Conservation (phyloP, 2,888 invertebrate genomes). For the Hyles lineata region DNA sequence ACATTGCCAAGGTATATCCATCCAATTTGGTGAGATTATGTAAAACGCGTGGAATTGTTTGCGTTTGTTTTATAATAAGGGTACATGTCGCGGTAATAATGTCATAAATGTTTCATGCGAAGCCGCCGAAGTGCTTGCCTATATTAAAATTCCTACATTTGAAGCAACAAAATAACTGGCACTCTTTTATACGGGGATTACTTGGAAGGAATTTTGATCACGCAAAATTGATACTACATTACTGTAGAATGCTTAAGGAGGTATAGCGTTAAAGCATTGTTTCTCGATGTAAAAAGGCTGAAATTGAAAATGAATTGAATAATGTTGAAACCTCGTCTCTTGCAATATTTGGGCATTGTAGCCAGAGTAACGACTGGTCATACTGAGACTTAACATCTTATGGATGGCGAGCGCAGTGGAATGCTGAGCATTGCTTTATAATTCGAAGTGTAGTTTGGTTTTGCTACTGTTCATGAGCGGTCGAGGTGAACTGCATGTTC, state of each 20-base stretch:
- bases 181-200: slow-evolving; percentile 55
- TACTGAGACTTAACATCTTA: too few species aligned
- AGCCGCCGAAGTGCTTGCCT: slow-evolving; percentile 60
- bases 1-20: slow-evolving; percentile 43
- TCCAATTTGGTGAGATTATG: slow-evolving; percentile 75
- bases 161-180: slow-evolving; percentile 55
- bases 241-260: slow-evolving; percentile 8
- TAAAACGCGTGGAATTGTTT: slow-evolving; percentile 68
- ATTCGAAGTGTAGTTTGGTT: too few species aligned
- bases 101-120: slow-evolving; percentile 71
- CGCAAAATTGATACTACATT: slow-evolving; percentile 33
- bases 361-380: too few species aligned
- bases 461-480: too few species aligned
- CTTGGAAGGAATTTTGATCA: slow-evolving; percentile 50
- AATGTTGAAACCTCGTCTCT: too few species aligned
- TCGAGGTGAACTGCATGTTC: too few species aligned
- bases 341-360: background rate
- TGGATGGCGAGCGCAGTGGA: too few species aligned
- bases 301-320: too few species aligned
- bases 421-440: too few species aligned
- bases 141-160: slow-evolving; percentile 72
- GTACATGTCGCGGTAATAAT: slow-evolving; percentile 65
- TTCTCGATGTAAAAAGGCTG: background rate
- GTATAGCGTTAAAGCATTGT: background rate
- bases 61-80: slow-evolving; percentile 67